Percentiles rank a stretch among this genome's conserved stretches.
phyloP scores from a whole-genome alignment of 2,113 vertebrate species.

The Anolis carolinensis region DNA sequence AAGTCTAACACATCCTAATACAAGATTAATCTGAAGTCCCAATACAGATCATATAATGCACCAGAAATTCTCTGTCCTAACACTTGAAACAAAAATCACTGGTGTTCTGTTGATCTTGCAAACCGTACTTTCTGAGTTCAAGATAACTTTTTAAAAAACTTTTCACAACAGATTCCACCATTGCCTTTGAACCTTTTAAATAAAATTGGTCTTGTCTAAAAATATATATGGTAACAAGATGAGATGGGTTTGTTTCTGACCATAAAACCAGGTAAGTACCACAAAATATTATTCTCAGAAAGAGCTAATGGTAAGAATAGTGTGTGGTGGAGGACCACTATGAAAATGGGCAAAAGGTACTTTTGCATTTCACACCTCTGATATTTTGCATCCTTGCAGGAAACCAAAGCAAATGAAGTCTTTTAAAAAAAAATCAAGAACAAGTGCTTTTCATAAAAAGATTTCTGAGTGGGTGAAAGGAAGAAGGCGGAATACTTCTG shows the following conservation, averaged over 20 bases:
- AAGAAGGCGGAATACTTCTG: background rate
- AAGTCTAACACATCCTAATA: too few relatives aligned
- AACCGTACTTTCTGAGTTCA: too few relatives aligned
- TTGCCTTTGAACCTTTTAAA: background rate
- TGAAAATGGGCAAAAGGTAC: background rate
- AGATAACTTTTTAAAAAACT: background rate
- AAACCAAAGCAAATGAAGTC: slow-evolving; percentile 2
- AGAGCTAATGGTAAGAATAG: background rate
- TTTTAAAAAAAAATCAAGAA: background rate
- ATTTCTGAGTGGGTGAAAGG: too few relatives aligned
- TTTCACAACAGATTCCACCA: background rate
- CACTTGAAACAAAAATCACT: too few relatives aligned
- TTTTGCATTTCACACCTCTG: background rate
- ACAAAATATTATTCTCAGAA: background rate
- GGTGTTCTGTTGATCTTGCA: background rate
- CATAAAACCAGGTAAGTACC: background rate
- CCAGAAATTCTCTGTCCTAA: too few relatives aligned
- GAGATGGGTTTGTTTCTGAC: background rate
- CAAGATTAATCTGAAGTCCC: too few relatives aligned
- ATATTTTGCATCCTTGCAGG: slow-evolving; percentile 1
- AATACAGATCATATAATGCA: too few relatives aligned
- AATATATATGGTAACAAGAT: background rate
- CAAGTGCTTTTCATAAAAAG: background rate
- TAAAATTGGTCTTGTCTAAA: background rate
- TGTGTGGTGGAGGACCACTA: too few relatives aligned